These are phyloP conservation scores for Hecatera dysodea DNA, from an alignment of 2,888 invertebrate species.

Conservation along the genomic window DNA sequence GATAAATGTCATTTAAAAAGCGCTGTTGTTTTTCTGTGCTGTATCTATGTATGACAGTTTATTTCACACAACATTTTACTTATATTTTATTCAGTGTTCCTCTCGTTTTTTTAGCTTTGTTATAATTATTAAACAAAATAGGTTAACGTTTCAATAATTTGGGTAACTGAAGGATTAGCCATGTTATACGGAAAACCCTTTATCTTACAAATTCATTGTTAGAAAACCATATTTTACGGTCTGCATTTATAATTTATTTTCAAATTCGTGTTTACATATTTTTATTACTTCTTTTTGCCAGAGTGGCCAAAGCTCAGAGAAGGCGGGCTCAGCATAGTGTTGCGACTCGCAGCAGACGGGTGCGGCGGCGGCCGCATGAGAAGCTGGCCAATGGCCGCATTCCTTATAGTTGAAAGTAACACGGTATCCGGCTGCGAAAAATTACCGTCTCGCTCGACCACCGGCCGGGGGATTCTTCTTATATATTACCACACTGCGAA, in stretches of 20 bases:
- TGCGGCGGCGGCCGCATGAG: slow-evolving; percentile 76
- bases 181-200: slow-evolving; percentile 24
- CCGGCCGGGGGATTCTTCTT: slow-evolving; percentile 71
- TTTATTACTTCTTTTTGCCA: slow-evolving; percentile 34
- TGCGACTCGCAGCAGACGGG: slow-evolving; percentile 73
- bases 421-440: slow-evolving; percentile 89
- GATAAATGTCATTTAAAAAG: slow-evolving; percentile 25
- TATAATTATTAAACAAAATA: neutral
- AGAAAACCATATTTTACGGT: slow-evolving; percentile 7
- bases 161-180: slow-evolving; percentile 10
- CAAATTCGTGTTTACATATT: too few species aligned
- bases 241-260: slow-evolving; percentile 3
- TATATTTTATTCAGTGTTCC: too few species aligned
- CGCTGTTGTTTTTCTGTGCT: slow-evolving; percentile 14
- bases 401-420: slow-evolving; percentile 89
- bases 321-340: slow-evolving; percentile 44
- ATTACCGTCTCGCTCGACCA: slow-evolving; percentile 77
- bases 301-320: slow-evolving; percentile 37
- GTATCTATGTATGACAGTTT: slow-evolving; percentile 2
- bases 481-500: slow-evolving; percentile 62
- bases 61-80: neutral
- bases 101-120: neutral
- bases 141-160: neutral
- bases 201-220: slow-evolving; percentile 21
- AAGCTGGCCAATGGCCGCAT: slow-evolving; percentile 89